Evolutionary conservation across 1,140 invertebrate species (phyloP).

Genomic region (Chymomyza costata): DNA sequence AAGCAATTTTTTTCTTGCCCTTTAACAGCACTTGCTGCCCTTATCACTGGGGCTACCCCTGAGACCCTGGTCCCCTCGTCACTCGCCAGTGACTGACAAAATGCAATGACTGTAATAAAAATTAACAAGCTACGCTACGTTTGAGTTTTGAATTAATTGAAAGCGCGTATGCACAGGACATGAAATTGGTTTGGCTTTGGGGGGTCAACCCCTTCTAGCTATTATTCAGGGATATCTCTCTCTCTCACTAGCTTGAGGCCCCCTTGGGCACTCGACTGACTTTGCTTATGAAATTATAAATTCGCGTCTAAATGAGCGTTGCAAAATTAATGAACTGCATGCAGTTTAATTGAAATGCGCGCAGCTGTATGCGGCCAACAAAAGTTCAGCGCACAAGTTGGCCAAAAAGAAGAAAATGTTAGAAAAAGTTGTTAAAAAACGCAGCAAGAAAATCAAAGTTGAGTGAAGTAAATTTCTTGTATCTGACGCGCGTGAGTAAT

Average conservation of each 20-base stretch:
- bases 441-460: background rate
- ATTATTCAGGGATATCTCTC: too few species aligned
- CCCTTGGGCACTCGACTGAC: background rate
- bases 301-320: slow-evolving; percentile 71
- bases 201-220: background rate
- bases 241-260: too few species aligned
- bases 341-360: slow-evolving; percentile 71
- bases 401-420: slow-evolving; percentile 1
- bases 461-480: too few species aligned
- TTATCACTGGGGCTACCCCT: too few species aligned
- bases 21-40: too few species aligned
- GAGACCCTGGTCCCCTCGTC: too few species aligned
- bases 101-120: slow-evolving; percentile 73
- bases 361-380: too few species aligned
- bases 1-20: too few species aligned
- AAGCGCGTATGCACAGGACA: slow-evolving; percentile 59
- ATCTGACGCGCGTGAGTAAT: too few species aligned
- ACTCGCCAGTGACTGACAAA: slow-evolving; percentile 51
- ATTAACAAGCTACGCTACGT: slow-evolving; percentile 75
- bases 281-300: slow-evolving; percentile 62
- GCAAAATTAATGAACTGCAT: slow-evolving; percentile 72
- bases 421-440: slow-evolving; percentile 19
- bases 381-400: too few species aligned
- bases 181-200: background rate
- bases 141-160: slow-evolving; percentile 75